Evolutionary conservation across 2,888 invertebrate species (phyloP).

Genomic region (Gnatocerus cornutus): DNA sequence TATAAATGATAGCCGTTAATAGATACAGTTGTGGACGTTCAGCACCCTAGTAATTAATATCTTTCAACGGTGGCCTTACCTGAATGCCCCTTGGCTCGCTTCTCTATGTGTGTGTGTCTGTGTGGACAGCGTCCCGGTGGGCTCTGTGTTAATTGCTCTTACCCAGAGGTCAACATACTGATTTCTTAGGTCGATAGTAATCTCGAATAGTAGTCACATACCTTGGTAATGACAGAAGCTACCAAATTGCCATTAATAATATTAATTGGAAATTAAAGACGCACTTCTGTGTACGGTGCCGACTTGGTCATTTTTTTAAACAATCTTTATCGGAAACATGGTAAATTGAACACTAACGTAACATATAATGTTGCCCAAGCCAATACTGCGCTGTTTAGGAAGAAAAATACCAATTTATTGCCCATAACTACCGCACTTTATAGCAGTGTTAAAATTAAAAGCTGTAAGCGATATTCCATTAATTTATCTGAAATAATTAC

Average conservation of each 20-base stretch:
- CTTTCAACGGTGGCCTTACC: slow-evolving; percentile 44
- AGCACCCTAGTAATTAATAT: slow-evolving; percentile 50
- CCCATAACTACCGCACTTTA: slow-evolving; percentile 1
- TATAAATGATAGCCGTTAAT: slow-evolving; percentile 48
- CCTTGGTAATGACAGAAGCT: slow-evolving; percentile 52
- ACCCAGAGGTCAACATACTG: slow-evolving; percentile 53
- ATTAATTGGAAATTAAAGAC: slow-evolving; percentile 53
- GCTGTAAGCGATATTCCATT: slow-evolving; percentile 1
- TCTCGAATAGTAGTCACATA: slow-evolving; percentile 48
- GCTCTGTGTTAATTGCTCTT: slow-evolving; percentile 46
- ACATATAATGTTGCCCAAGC: neutral
- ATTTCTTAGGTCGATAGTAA: slow-evolving; percentile 48
- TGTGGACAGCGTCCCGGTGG: slow-evolving; percentile 47
- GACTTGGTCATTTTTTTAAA: slow-evolving; percentile 13
- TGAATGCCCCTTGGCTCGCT: slow-evolving; percentile 41
- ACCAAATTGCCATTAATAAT: slow-evolving; percentile 53
- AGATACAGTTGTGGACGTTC: slow-evolving; percentile 47
- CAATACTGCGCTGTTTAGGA: neutral
- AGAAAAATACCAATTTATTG: neutral
- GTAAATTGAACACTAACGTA: slow-evolving; percentile 12
- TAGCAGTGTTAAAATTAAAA: neutral
- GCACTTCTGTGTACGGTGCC: slow-evolving; percentile 23
- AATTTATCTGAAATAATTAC: neutral
- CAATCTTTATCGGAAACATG: slow-evolving; percentile 1
- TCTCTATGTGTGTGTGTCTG: slow-evolving; percentile 29